A percentile compares a stretch with the other conserved stretches of the same genome.
phyloP scores from a whole-genome alignment of 2,888 invertebrate genomes.

The Globia sparganii region DNA sequence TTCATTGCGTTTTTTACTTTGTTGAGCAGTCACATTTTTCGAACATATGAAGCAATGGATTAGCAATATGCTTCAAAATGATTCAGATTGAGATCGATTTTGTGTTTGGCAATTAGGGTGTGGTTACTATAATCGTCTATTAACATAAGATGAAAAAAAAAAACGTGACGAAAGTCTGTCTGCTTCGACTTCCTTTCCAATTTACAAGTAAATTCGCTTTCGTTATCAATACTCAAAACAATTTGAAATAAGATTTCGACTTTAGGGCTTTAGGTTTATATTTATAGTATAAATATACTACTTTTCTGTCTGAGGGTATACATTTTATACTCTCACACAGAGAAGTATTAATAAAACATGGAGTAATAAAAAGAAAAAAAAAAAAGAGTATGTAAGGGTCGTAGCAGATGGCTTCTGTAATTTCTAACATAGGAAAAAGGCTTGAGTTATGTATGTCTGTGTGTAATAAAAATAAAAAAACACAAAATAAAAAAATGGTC shows the following conservation, averaged over 20 bases:
- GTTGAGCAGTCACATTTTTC: too few relatives aligned
- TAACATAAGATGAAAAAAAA: background rate
- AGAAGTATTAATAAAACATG: background rate
- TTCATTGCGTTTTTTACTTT: too few relatives aligned
- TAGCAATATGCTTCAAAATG: too few relatives aligned
- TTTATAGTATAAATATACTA: too few relatives aligned
- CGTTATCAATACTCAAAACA: background rate
- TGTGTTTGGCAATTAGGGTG: too few relatives aligned
- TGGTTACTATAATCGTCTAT: background rate
- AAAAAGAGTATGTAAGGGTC: background rate
- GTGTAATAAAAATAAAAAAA: background rate
- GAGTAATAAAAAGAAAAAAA: background rate
- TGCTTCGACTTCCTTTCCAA: background rate
- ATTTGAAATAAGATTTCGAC: background rate
- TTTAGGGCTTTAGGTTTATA: background rate
- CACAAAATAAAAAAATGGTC: slow-evolving; percentile 15
- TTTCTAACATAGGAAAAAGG: background rate
- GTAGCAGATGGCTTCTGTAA: background rate
- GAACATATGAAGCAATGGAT: too few relatives aligned
- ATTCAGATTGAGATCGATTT: too few relatives aligned
- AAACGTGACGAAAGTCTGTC: too few relatives aligned
- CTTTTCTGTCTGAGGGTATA: too few relatives aligned
- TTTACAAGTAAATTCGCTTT: background rate
- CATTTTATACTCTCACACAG: background rate
- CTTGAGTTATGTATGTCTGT: background rate